These are phyloP conservation scores for Junonia oenone DNA, from an alignment of 2,888 invertebrate species.

Conservation along the genomic window DNA sequence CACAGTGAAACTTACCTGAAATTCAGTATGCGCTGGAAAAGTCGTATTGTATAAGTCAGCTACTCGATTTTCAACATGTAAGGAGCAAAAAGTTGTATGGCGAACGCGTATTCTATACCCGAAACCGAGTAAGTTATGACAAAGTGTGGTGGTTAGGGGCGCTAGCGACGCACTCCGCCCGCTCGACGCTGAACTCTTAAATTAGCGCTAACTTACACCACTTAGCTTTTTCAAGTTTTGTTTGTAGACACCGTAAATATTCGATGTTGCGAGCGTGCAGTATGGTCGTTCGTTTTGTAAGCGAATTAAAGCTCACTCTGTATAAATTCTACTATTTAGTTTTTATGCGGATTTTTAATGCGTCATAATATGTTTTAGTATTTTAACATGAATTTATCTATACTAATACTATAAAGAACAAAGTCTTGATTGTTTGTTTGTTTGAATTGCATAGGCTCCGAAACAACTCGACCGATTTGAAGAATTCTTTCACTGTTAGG, in stretches of 20 bases:
- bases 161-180: constrained; percentile 39
- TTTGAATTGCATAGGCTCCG: no score
- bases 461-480: no score
- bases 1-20: background rate
- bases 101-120: constrained; percentile 28
- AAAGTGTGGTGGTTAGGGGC: constrained; percentile 57
- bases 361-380: no score
- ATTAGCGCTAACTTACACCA: constrained; percentile 74
- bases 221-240: constrained; percentile 75
- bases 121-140: constrained; percentile 65
- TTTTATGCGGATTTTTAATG: no score
- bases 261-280: constrained; percentile 59
- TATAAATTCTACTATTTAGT: constrained; percentile 13
- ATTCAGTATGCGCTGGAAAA: background rate
- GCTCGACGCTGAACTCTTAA: constrained; percentile 65
- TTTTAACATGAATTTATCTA: no score
- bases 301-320: constrained; percentile 50
- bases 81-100: constrained; percentile 2
- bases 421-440: no score
- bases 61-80: background rate
- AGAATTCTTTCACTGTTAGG: no score
- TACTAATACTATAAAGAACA: no score
- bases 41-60: background rate
- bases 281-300: constrained; percentile 43
- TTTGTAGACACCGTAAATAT: constrained; percentile 73